Conservation (phyloP, 2,113 vertebrate species). For the Mugil cephalus region DNA sequence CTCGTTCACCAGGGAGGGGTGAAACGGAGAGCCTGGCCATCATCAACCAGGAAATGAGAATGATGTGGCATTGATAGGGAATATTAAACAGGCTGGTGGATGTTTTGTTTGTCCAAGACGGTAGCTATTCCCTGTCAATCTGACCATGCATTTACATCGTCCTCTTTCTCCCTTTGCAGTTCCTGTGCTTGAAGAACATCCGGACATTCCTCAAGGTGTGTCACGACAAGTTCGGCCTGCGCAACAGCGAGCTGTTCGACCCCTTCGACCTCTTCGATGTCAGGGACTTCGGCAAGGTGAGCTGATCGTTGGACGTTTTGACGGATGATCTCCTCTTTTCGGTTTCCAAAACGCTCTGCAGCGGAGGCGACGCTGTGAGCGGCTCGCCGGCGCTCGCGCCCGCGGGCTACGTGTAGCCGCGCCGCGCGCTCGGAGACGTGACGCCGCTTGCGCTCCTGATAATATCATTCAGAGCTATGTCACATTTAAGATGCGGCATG, state of each 20-base stretch:
- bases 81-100: constrained; percentile 33
- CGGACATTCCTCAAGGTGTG: constrained; percentile 97
- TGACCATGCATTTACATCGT: not conserved
- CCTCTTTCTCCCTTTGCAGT: constrained; percentile 80
- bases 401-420: not conserved
- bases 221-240: constrained; percentile 94
- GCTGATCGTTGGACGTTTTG: constrained; percentile 39
- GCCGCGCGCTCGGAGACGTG: not conserved
- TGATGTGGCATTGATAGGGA: not conserved
- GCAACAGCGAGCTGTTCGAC: constrained; percentile 97
- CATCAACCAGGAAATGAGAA: constrained; percentile 65
- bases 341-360: not conserved
- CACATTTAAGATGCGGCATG: not conserved
- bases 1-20: constrained; percentile 29
- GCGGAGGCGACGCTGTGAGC: not conserved
- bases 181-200: constrained; percentile 98
- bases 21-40: constrained; percentile 53
- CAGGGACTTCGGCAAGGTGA: constrained; percentile 99
- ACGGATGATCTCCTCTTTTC: not conserved
- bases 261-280: constrained; percentile 98
- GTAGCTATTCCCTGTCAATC: not conserved
- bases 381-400: not conserved
- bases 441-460: constrained; percentile 27
- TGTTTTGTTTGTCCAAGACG: constrained; percentile 9
- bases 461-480: not conserved